Evolutionary conservation across 2,113 vertebrate genomes (phyloP).

Genomic region (Heterotilapia buettikoferi): DNA sequence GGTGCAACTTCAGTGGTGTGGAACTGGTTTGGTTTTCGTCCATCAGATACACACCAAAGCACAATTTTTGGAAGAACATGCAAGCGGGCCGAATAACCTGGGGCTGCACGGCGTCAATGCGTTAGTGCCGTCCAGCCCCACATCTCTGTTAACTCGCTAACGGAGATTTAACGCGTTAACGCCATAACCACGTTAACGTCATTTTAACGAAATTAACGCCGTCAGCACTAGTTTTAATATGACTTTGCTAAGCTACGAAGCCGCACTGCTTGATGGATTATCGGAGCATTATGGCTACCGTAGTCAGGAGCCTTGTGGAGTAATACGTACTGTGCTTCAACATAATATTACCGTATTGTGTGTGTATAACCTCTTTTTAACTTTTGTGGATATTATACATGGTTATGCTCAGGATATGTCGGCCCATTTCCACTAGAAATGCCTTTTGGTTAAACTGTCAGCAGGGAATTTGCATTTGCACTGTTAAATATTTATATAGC

Average conservation of each 20-base stretch:
- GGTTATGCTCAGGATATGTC: neutral
- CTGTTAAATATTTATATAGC: neutral
- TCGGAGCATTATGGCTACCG: fast-evolving
- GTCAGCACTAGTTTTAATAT: neutral
- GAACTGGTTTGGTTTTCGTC: neutral
- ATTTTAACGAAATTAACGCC: fast-evolving
- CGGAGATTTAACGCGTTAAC: fast-evolving
- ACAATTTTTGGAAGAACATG: neutral
- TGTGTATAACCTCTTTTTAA: neutral
- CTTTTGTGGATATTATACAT: neutral
- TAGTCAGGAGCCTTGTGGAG: fast-evolving
- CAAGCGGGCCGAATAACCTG: neutral
- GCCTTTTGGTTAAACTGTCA: neutral
- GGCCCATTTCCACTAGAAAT: fast-evolving
- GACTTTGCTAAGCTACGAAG: fast-evolving
- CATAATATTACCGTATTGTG: neutral
- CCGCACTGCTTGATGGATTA: neutral
- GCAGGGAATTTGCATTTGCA: neutral
- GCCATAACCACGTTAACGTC: fast-evolving
- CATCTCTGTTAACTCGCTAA: neutral
- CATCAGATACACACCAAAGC: neutral
- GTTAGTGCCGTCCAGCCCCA: neutral
- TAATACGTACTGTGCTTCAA: neutral
- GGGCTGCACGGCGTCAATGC: neutral
- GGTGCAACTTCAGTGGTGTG: neutral